Conservation (phyloP, 2,888 invertebrate species). For the Drosophila neotestacea region DNA sequence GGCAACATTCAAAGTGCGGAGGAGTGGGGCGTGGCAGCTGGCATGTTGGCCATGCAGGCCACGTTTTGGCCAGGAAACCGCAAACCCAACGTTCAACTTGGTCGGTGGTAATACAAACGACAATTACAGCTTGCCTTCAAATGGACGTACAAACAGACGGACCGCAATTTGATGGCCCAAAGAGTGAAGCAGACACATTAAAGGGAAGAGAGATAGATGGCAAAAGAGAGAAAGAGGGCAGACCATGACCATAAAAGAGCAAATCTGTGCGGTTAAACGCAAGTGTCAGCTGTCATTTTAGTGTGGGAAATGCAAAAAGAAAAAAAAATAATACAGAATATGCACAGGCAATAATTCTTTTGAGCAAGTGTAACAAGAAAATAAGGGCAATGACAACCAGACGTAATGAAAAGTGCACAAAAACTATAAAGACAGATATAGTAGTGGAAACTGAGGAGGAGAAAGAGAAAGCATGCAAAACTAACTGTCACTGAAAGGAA, state of each 20-base stretch:
- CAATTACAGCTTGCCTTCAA: constrained; percentile 75
- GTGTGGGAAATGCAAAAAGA: constrained; percentile 48
- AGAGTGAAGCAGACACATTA: constrained; percentile 28
- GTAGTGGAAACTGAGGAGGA: constrained; percentile 9
- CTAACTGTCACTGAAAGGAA: constrained; percentile 35
- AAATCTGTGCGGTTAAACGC: constrained; percentile 80
- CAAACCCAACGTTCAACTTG: constrained; percentile 56
- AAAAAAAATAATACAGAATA: constrained; percentile 35
- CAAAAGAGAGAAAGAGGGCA: not conserved
- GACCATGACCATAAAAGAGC: constrained; percentile 51
- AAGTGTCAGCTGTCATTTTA: constrained; percentile 81
- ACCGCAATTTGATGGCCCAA: constrained; percentile 64
- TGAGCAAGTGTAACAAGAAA: constrained; percentile 70
- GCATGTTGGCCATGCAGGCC: constrained; percentile 32
- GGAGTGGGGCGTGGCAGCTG: not conserved
- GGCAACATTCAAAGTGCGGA: constrained; percentile 18
- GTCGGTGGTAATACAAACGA: constrained; percentile 73
- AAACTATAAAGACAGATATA: constrained; percentile 17
- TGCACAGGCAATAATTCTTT: constrained; percentile 78
- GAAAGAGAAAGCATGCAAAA: constrained; percentile 10
- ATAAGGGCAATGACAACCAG: constrained; percentile 63
- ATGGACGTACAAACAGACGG: constrained; percentile 67
- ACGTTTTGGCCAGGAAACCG: constrained; percentile 58
- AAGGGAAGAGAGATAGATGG: constrained; percentile 2
- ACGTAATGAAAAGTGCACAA: constrained; percentile 55